Base-by-base conservation (phyloP, 2,888 invertebrate species). In the Coelopa pilipes region DNA sequence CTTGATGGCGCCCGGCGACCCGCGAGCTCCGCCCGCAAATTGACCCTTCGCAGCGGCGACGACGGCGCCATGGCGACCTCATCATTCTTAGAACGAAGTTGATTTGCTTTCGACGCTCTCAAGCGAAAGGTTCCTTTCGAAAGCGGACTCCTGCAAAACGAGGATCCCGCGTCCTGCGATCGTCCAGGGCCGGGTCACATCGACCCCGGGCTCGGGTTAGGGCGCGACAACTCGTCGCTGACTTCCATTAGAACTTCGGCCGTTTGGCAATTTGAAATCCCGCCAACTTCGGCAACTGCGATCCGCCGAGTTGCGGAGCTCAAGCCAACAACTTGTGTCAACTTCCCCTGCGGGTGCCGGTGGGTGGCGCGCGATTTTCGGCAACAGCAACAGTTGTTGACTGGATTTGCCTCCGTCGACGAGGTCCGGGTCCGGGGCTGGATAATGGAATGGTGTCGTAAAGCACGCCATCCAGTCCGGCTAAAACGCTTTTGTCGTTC, bases 381-480 rank as follows among this genome's bases (percentile, higher is more conserved):
- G 66, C 66, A 66, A 66, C 66, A 21, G 66, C 66, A 66, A 66
- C 66, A 66, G 66, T 50, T 66, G 66, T 66, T 66, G 50, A 50
- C 66, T 53, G 15, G 50, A 49, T 13, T 24, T 63, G 17, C n/a
- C 34, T 57, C 47, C 15, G 69, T 47, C 69, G 68, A 53, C 49
- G 68, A 34, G 15, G 47, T 66, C 21, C n/a, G 47, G 57, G n/a
- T n/a, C n/a, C n/a, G 46, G 47, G 57, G 65, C 69, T 2, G 70
- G 21, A 55, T 53, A 69, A 66, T 60, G 59, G 69, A 46, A 50
- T 24, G 45, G 63, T 63, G 62, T 66, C 66, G 50, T 66, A 66
- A 65, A 65, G 7, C 46, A 65, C 65, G 15, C 1, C 45, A 63
- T 19, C 60, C 34, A 63, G 13, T 19, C 24, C 21, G 21, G 50